Conservation (phyloP, 2,113 vertebrate genomes). For the Pontoporia blainvillei region DNA sequence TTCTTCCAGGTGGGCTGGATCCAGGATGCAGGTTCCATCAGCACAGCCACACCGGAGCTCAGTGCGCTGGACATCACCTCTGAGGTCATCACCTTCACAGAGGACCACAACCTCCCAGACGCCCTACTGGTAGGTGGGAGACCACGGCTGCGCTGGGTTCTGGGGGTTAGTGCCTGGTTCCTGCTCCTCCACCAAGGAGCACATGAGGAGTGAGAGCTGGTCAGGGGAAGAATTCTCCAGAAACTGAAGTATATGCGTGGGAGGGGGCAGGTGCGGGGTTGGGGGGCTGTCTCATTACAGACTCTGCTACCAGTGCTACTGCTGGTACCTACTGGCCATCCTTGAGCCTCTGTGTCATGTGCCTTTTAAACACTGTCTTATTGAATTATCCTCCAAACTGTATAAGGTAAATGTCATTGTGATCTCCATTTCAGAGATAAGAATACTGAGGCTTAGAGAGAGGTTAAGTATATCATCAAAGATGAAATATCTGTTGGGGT, state of each 20-base stretch:
- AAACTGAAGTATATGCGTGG: not conserved
- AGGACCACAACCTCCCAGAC: conserved; percentile 72
- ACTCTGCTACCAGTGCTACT: not conserved
- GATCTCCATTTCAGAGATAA: not conserved
- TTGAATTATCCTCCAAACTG: not conserved
- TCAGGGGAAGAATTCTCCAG: not conserved
- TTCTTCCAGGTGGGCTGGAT: conserved; percentile 84
- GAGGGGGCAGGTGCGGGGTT: not conserved
- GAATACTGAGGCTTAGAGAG: not conserved
- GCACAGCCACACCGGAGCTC: conserved; percentile 85
- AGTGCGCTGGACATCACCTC: conserved; percentile 81
- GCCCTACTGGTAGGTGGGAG: conserved; percentile 81
- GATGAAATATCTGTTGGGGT: not conserved
- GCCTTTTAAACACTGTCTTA: not conserved
- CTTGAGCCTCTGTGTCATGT: not conserved
- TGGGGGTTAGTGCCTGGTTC: not conserved
- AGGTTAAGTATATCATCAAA: not conserved
- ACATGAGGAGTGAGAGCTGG: not conserved
- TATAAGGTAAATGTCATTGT: not conserved
- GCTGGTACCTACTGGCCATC: not conserved
- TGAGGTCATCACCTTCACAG: conserved; percentile 82
- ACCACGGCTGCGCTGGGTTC: fast-evolving
- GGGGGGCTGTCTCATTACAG: not conserved
- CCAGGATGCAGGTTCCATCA: conserved; percentile 69
- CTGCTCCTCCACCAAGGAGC: not conserved